Evolutionary conservation across 2,113 vertebrate genomes (phyloP), one percentile per base, ranked within the genome.

Genomic region (Oxyruncus cristatus): DNA sequence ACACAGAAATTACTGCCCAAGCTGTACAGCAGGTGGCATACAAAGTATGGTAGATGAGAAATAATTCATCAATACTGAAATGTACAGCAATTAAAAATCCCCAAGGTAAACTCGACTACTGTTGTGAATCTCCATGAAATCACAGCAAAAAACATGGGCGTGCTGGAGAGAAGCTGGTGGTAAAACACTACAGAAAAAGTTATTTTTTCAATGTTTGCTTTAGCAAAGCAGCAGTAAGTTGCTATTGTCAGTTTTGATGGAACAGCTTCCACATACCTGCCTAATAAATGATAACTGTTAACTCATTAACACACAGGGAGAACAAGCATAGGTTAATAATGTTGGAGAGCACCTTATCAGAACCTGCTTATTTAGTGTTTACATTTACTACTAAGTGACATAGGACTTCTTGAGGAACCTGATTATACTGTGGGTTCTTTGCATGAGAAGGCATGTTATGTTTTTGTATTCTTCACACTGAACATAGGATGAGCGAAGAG

Each of bases 21-120:
- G 71, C n/a, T 90, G 58, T 92, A 79, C 94, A 92, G 95, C 91
- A 95, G 95, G 71, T 95, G 96, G 92, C 92, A 95, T 30, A 50
- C 62, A 46, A 62, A 82, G 88, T 58, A 70, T 62, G 50, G 42
- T 12, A 14, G 42, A 55, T 66, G 46, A 70, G 37, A 72, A 91
- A 82, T 30, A 75, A 65, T 52, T 46, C 4, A 30, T 71, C 27
- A 8, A 4, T 44, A 65, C 39, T 49, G 46, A 62, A 53, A 56
- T 3, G 5, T 35, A 26, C 27, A 50, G 58, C 17, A 76, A 68
- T 62, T 39, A 46, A 63, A 65, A 55, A 32, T 85, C 33, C 27
- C 74, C 33, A 55, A 23, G 26, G 15, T 47, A 46, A 91, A 62
- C 22, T 35, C 0, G 0, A 11, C 39, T 72, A 8, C 52, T 35